Evolutionary conservation across 2,888 invertebrate genomes (phyloP), one percentile per base, ranked within the genome.

Genomic region (Graphium colonna): DNA sequence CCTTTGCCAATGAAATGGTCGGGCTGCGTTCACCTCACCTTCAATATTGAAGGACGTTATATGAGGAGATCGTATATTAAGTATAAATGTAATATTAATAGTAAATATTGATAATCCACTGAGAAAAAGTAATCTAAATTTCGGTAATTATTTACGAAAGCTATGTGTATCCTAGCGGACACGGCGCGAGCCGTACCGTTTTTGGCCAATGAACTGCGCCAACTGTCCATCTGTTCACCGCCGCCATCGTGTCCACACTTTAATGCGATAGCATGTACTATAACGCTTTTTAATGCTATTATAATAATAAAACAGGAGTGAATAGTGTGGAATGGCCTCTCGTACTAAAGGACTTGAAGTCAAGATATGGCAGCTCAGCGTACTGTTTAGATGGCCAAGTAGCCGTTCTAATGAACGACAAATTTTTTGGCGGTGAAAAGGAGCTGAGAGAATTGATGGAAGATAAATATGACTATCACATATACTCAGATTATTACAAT

Each of bases 381-480:
- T 91, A 89, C 79, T 79, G 82, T 9, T 63, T 91, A 16, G 60
- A 69, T 28, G 81, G 79, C 36, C 76, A 79, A 43, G 91, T 91
- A 0, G 90, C 84, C 3, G 82, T 93, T 0, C 79, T 91, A 57
- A 59, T 81, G 1, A 81, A 92, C 58, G 83, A 81, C 7, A 69
- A 81, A 50, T 87, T 88, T 57, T 67, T 93, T 26, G 93, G 92
- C 0, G 91, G 91, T 40, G 88, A 90, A 46, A 67, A 76, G 0
- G 91, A 90, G 51, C 69, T 93, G 16, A 72, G 79, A 40, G 68
- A 79, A 12, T 73, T 86, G 33, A 67, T 92, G 9, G 73, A 84
- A 52, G 62, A 79, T 7, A 86, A 77, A 67, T 92, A 89, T 60
- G 68, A 70, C 42, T 87, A 91, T 55, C 65, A 82, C 54, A 56